Evolutionary conservation across 2,797 vertebrate species (phyloP).

Genomic region (Rhabdomys pumilio): DNA sequence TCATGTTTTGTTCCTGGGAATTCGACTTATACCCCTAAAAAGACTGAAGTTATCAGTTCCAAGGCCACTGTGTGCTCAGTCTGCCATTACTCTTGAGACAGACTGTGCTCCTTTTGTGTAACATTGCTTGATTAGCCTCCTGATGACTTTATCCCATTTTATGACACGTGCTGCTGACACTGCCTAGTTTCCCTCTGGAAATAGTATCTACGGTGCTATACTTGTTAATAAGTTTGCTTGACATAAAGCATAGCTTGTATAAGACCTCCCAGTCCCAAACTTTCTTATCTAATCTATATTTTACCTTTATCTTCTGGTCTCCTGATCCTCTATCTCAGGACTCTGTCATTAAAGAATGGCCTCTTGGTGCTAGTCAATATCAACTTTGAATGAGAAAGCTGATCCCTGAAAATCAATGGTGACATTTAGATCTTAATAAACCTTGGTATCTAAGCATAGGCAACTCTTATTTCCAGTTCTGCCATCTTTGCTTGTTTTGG

Average conservation of each 20-base stretch:
- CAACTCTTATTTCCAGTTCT: conserved; percentile 35
- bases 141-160: background rate
- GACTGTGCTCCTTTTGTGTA: background rate
- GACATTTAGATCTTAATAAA: background rate
- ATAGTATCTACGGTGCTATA: background rate
- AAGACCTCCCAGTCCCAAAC: background rate
- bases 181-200: background rate
- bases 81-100: background rate
- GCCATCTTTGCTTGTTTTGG: background rate
- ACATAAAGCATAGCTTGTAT: background rate
- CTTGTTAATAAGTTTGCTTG: background rate
- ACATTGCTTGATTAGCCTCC: background rate
- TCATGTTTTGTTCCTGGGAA: background rate
- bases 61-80: background rate
- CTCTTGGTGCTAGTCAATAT: background rate
- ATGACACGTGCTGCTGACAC: background rate
- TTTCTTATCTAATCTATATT: background rate
- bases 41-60: background rate
- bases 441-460: background rate
- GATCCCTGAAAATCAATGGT: background rate
- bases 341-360: background rate
- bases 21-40: background rate
- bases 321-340: background rate
- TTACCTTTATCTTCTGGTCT: background rate
- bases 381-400: background rate